These are phyloP conservation scores for Eupithecia subumbrata DNA, from an alignment of 2,888 invertebrate species.

Conservation along the genomic window DNA sequence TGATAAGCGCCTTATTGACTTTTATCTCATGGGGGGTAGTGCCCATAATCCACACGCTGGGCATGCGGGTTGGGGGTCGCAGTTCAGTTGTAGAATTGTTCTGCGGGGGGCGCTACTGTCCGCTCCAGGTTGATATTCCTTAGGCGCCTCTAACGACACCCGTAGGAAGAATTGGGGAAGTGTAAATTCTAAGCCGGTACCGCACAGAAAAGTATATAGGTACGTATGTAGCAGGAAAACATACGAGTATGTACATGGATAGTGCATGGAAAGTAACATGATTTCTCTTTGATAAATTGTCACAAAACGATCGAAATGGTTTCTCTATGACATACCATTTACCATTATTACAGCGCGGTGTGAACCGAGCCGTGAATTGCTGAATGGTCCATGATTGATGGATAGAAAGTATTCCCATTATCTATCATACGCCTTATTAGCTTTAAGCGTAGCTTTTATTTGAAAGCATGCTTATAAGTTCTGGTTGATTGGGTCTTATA, in stretches of 20 bases:
- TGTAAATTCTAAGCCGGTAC: too few species aligned
- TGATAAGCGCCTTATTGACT: too few species aligned
- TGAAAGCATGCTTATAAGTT: not conserved
- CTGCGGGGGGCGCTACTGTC: too few species aligned
- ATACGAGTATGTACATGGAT: conserved; percentile 39
- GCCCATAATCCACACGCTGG: too few species aligned
- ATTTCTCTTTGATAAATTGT: conserved; percentile 61
- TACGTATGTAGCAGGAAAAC: not conserved
- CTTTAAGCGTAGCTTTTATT: conserved; percentile 51
- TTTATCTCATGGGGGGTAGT: too few species aligned
- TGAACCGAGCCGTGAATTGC: conserved; percentile 70
- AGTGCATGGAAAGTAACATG: conserved; percentile 49
- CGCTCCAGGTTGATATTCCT: too few species aligned
- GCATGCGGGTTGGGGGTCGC: too few species aligned
- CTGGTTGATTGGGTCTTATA: not conserved
- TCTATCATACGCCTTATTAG: conserved; percentile 46
- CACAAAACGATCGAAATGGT: conserved; percentile 53
- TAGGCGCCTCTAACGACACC: too few species aligned
- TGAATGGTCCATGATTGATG: conserved; percentile 71
- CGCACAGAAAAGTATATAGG: too few species aligned
- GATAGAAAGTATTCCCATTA: conserved; percentile 72
- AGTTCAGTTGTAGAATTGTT: too few species aligned
- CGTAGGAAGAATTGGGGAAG: too few species aligned
- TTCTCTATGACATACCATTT: conserved; percentile 61
- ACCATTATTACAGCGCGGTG: conserved; percentile 63